Percentiles rank a stretch among this genome's conserved stretches.
These are phyloP conservation scores for Gobiocypris rarus DNA, from an alignment of 2,113 vertebrate genomes.

Conservation along the genomic window DNA sequence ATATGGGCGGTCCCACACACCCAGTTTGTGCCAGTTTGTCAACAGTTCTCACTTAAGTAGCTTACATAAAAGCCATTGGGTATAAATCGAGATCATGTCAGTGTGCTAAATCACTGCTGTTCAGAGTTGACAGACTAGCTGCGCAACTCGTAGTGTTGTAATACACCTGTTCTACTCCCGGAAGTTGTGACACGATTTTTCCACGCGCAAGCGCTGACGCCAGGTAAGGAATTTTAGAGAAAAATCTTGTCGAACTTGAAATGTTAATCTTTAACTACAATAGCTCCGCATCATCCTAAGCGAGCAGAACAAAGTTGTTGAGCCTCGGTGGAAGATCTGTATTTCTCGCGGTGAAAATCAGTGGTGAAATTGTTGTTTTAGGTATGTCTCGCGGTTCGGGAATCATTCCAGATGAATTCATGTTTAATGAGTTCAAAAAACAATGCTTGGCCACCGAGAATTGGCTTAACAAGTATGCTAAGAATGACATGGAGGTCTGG, in stretches of 20 bases:
- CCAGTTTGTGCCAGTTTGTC: neutral
- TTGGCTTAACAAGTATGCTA: constrained; percentile 75
- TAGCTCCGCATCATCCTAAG: neutral
- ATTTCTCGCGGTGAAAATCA: neutral
- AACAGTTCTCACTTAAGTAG: neutral
- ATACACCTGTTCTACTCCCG: constrained; percentile 63
- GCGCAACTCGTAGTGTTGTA: neutral
- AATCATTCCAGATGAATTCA: constrained; percentile 69
- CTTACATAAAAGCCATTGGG: neutral
- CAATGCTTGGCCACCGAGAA: constrained; percentile 73
- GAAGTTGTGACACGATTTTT: constrained; percentile 59
- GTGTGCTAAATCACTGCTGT: neutral
- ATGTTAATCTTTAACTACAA: constrained; percentile 39
- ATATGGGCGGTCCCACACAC: neutral
- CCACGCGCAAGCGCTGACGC: constrained; percentile 12
- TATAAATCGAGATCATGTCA: neutral
- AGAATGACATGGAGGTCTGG: constrained; percentile 74
- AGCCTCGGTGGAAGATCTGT: neutral
- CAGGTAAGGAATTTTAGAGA: constrained; percentile 66
- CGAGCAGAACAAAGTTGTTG: neutral
- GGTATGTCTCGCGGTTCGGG: constrained; percentile 61
- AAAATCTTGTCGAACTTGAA: constrained; percentile 70
- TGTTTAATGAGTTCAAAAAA: constrained; percentile 72
- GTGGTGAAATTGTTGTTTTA: neutral
- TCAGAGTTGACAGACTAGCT: neutral